Evolutionary conservation across 1,140 invertebrate species (phyloP).

Genomic region (Phocides pigmalion): DNA sequence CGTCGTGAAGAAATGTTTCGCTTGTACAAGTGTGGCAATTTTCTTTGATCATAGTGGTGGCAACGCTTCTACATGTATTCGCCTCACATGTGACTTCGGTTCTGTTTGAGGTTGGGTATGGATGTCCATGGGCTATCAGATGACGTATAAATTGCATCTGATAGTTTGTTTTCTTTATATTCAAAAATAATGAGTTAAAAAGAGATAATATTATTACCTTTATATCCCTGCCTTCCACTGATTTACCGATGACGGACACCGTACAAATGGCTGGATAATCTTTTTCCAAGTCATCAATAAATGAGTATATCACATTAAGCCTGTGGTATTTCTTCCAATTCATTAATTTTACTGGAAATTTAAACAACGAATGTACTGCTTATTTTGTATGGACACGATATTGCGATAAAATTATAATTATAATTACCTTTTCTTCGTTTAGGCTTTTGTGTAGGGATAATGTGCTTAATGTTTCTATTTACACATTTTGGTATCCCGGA

Average conservation of each 20-base stretch:
- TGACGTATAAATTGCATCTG: too few species aligned
- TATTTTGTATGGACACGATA: conserved; percentile 13
- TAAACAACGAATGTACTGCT: conserved; percentile 11
- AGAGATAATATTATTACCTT: too few species aligned
- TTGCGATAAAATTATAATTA: conserved; percentile 22
- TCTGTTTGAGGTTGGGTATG: too few species aligned
- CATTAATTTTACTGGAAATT: conserved; percentile 64
- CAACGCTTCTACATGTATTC: too few species aligned
- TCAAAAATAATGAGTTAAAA: too few species aligned
- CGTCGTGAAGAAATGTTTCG: too few species aligned
- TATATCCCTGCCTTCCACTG: conserved; percentile 70
- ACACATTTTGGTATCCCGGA: conserved; percentile 14
- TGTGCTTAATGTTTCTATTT: conserved; percentile 46
- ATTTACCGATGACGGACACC: conserved; percentile 70
- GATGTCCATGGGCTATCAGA: too few species aligned
- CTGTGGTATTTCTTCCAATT: conserved; percentile 75
- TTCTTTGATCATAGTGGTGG: too few species aligned
- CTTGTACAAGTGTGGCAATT: too few species aligned
- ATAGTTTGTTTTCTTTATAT: too few species aligned
- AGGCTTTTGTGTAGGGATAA: conserved; percentile 50
- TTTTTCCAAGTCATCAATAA: conserved; percentile 69
- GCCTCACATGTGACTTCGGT: too few species aligned
- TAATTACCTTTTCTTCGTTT: conserved; percentile 52
- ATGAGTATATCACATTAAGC: conserved; percentile 67
- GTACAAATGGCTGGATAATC: conserved; percentile 75